phyloP scores from a whole-genome alignment of 2,888 invertebrate species.

The Drosophila glabriapex region DNA sequence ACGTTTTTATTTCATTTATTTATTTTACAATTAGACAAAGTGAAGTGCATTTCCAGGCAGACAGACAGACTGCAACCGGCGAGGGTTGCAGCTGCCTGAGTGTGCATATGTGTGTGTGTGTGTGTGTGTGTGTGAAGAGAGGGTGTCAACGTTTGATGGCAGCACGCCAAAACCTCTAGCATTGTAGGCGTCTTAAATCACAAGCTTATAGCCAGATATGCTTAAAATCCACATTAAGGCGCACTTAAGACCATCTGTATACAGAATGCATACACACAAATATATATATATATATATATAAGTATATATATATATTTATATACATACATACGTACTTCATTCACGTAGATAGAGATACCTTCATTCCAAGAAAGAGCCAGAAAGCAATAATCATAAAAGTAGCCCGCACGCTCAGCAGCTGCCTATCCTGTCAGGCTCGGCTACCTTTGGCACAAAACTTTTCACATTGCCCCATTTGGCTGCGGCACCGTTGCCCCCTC shows the following conservation, averaged over 20 bases:
- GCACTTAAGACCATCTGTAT: conserved; percentile 39
- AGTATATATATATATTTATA: background rate
- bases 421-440: conserved; percentile 27
- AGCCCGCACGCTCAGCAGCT: conserved; percentile 57
- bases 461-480: conserved; percentile 44
- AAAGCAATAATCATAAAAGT: conserved; percentile 75
- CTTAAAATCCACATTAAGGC: conserved; percentile 71
- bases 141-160: conserved; percentile 43
- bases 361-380: conserved; percentile 40
- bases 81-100: conserved; percentile 30
- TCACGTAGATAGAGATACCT: conserved; percentile 38
- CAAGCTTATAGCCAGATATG: conserved; percentile 58
- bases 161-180: conserved; percentile 37
- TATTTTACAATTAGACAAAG: conserved; percentile 80
- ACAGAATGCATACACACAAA: conserved; percentile 1
- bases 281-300: too few relatives aligned
- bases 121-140: conserved; percentile 15
- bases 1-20: conserved; percentile 74
- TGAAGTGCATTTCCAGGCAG: conserved; percentile 58
- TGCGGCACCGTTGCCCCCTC: conserved; percentile 1
- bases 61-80: conserved; percentile 24
- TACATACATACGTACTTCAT: background rate
- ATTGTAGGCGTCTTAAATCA: conserved; percentile 59
- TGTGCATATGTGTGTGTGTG: conserved; percentile 9
- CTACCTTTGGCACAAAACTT: conserved; percentile 59